Percentiles rank a stretch among this genome's conserved stretches.
These are phyloP conservation scores for Sitta europaea DNA, from an alignment of 2,113 vertebrate species.

Conservation along the genomic window DNA sequence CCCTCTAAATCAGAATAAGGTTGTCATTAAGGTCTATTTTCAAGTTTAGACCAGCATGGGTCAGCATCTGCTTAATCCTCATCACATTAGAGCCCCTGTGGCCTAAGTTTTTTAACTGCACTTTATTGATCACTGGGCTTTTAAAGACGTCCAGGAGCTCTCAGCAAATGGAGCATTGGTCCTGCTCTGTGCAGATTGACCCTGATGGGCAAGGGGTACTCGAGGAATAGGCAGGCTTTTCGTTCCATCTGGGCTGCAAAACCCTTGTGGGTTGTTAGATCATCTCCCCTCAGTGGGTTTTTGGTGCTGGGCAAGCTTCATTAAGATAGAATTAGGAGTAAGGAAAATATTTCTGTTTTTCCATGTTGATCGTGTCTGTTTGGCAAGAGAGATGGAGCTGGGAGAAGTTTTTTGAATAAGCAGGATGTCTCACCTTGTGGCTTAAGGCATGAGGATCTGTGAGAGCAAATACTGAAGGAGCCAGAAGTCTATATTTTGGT, in stretches of 20 bases:
- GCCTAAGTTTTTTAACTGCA: not conserved
- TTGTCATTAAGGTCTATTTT: not conserved
- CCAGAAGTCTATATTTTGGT: not conserved
- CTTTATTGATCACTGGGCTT: not conserved
- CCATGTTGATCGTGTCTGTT: accelerated
- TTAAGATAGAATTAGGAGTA: not conserved
- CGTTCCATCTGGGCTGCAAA: not conserved
- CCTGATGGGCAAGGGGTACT: accelerated
- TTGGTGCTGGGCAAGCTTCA: not conserved
- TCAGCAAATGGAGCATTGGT: not conserved
- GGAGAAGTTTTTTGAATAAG: not conserved
- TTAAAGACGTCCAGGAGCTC: not conserved
- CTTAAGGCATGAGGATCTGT: not conserved
- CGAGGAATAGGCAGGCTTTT: not conserved
- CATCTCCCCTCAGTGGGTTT: accelerated
- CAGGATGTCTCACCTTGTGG: not conserved
- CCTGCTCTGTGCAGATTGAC: not conserved
- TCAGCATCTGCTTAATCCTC: not conserved
- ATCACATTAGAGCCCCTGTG: not conserved
- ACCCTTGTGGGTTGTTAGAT: not conserved
- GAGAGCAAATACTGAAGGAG: not conserved
- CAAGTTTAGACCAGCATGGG: accelerated
- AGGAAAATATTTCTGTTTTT: not conserved
- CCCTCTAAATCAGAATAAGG: not conserved
- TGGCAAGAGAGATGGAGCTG: accelerated